Evolutionary conservation across 2,113 vertebrate species (phyloP), one percentile per base, ranked within the genome.

Genomic region (Abramis brama): DNA sequence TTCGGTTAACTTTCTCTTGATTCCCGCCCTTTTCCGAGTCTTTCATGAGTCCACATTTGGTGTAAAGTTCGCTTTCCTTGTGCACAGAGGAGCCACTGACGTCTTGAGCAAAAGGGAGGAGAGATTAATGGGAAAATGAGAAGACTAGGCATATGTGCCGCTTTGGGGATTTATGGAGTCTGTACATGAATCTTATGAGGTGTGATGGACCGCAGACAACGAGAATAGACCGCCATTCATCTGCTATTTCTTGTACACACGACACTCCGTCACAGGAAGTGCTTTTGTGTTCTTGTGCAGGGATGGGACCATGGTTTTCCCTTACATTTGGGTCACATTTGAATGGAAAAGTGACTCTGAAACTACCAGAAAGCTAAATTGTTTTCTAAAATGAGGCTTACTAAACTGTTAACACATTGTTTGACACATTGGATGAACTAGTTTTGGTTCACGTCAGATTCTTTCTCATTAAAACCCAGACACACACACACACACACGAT

Each of bases 181-280:
- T 30, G 27, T 77, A 77, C 17, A 55, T 77, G 75, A 77, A 77
- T 50, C 75, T 77, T 55, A 77, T 77, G 75, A 77, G 75, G 75
- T 77, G 47, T 77, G 75, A 77, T 77, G 50, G 25, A 55, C 45
- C 47, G 74, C 74, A 77, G 74, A 55, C 74, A 27, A 25, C 15
- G 13, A 55, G 47, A 55, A 47, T 30, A 52, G 45, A 55, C 47
- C 17, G 75, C 45, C 27, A 52, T 55, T 77, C 27, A 33, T 55
- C 47, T 55, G 50, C 75, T 55, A 19, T 50, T 33, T 30, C 75
- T 55, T 25, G 0, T 9, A 55, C 43, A 74, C 10, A 1, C 4
- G 8, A 27, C 8, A 1, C 47, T 33, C 25, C 47, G 8, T 77
- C 27, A 55, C 75, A 55, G 45, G 45, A 27, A 77, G 71, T 30